Evolutionary conservation across 1,140 invertebrate genomes (phyloP), one percentile per base, ranked within the genome.

Genomic region (Phthorimaea operculella): DNA sequence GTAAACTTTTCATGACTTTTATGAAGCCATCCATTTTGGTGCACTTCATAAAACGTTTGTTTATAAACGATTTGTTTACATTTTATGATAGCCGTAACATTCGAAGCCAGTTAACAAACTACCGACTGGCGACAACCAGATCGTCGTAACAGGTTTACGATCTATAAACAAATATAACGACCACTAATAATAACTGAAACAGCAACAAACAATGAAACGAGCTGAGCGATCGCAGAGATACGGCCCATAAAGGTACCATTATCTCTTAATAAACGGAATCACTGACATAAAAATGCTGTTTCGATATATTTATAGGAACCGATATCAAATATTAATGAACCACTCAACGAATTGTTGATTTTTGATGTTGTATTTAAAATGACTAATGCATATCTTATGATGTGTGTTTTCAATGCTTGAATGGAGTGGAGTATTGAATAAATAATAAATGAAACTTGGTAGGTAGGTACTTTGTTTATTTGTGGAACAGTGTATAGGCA

Each of bases 161-260:
- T 68, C 79, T 72, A 81, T 83, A 84, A 84, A 84, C 81, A 77
- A 73, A 83, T 74, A 71, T 77, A 74, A 84, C 75, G 71, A 66
- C 74, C 74, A 82, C 78, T 81, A 82, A 84, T 79, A 79, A 83
- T 82, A 83, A 81, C 79, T 73, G 79, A 74, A 81, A 79, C 76
- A 78, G 71, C 75, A 79, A 60, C 77, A 78, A 78, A 84, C 72
- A 77, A 74, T 76, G 73, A 80, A 80, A 84, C 74, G 78, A 75
- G 74, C 69, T 63, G 67, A 75, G 72, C 72, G 68, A 68, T 76
- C 68, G 57, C 54, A 67, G 57, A 70, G 68, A 77, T 72, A 74
- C 71, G 64, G 74, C 71, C 74, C 79, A 70, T 83, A 83, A 82
- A 83, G 79, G 79, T 82, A 77, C 76, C 74, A 78, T 84, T 78